Base-by-base conservation (phyloP, 2,113 vertebrate species). In the Phoxinus phoxinus region DNA sequence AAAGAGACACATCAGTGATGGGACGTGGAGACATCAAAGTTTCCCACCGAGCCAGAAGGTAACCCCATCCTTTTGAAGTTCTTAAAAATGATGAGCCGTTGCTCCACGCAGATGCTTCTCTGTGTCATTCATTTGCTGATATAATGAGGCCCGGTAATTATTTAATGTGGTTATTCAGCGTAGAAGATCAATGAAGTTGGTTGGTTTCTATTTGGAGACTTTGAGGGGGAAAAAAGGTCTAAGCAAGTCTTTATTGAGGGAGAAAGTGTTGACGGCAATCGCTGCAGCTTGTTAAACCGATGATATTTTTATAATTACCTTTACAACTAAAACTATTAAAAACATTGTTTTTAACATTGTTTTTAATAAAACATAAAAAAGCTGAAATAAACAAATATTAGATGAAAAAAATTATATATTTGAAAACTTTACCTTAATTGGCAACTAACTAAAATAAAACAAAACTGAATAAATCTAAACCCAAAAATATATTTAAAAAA, bases 21-120 rank as follows among this genome's bases (percentile, higher is more conserved):
- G 65, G 72, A 78, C 9, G 12, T 71, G 27, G n/a, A 87, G 69
- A 88, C 90, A 91, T 91, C 83, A 93, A 92, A 92, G 90, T 61
- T 80, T 88, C 65, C 78, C 46, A 6, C 11, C 51, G 77, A 89
- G 58, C 83, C 88, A 91, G 85, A 90, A 91, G 85, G 90, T 84
- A 84, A 85, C 81, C 30, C 67, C 53, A 30, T 78, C 89, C 81
- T 88, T 89, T 88, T 89, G 81, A 90, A 88, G 81, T 88, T 91
- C 65, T 90, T 83, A 87, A 71, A 85, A 89, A 84, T 81, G 23
- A 79, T 65, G 15, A 72, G 30, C 78, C 32, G 53, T 67, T 72
- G n/a, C 79, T 88, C 61, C 69, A 86, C 37, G 35, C 84, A 88
- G 85, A 90, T 84, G 82, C 63, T 69, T 84, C 84, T 15, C 74